phyloP scores from a whole-genome alignment of 2,888 invertebrate genomes.

The Brenthis hecate region DNA sequence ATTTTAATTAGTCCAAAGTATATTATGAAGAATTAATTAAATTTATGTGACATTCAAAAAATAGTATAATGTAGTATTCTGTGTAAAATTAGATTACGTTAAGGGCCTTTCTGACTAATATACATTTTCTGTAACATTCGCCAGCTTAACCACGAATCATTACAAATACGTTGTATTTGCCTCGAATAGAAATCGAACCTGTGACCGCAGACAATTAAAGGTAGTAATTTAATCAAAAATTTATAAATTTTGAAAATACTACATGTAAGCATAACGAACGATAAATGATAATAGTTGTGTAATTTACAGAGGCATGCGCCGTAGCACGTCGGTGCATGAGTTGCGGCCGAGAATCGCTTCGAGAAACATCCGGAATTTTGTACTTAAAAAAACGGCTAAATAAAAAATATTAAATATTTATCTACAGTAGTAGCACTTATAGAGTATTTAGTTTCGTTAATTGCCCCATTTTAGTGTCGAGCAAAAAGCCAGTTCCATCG shows the following conservation, averaged over 20 bases:
- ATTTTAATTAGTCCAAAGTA: too few species aligned
- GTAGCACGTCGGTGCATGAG: conserved; percentile 31
- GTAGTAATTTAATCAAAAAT: neutral
- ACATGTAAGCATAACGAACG: conserved; percentile 39
- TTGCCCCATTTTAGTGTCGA: conserved; percentile 30
- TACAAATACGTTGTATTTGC: too few species aligned
- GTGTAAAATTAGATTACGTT: too few species aligned
- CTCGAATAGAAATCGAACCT: too few species aligned
- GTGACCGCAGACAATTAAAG: too few species aligned
- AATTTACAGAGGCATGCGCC: conserved; percentile 57
- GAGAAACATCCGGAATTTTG: conserved; percentile 35
- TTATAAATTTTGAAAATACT: neutral
- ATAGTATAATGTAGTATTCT: too few species aligned
- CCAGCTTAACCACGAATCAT: too few species aligned
- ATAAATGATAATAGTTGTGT: conserved; percentile 46
- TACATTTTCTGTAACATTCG: too few species aligned
- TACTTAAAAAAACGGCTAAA: conserved; percentile 27
- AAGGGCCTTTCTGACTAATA: too few species aligned
- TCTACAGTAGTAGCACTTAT: conserved; percentile 7
- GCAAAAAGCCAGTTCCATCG: conserved; percentile 24
- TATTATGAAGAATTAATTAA: too few species aligned
- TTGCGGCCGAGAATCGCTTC: conserved; percentile 27
- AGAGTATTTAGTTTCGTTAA: conserved; percentile 29
- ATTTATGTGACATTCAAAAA: too few species aligned
- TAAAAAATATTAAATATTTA: conserved; percentile 4